Conservation (phyloP, 2,888 invertebrate genomes). For the Erannis defoliaria region DNA sequence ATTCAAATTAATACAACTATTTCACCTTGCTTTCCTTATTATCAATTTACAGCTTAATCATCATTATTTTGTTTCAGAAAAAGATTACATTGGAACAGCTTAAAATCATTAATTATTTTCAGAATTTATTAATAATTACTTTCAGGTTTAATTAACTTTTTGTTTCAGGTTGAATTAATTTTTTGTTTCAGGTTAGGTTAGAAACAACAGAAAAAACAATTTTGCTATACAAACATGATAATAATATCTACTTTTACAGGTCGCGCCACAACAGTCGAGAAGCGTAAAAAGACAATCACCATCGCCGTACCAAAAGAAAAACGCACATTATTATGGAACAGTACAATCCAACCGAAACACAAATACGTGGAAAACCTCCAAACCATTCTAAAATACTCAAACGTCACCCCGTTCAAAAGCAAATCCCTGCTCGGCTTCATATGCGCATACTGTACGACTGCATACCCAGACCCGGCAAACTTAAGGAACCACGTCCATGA, state of each 20-base stretch:
- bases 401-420: conserved; percentile 71
- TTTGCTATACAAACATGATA: not conserved
- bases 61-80: no score
- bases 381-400: conserved; percentile 68
- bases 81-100: no score
- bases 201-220: not conserved
- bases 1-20: no score
- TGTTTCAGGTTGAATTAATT: no score
- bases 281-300: conserved; percentile 51
- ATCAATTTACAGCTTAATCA: no score
- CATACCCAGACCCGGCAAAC: conserved; percentile 69
- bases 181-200: no score
- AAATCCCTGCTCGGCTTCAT: conserved; percentile 68
- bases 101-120: no score
- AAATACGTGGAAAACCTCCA: conserved; percentile 71
- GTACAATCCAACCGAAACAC: conserved; percentile 17
- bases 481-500: conserved; percentile 61
- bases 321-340: conserved; percentile 32
- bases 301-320: conserved; percentile 34
- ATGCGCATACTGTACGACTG: conserved; percentile 68
- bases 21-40: no score
- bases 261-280: conserved; percentile 51
- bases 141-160: no score
- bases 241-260: conserved; percentile 9
- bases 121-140: no score